phyloP scores from a whole-genome alignment of 2,113 vertebrate genomes.

The Halcyon senegalensis region DNA sequence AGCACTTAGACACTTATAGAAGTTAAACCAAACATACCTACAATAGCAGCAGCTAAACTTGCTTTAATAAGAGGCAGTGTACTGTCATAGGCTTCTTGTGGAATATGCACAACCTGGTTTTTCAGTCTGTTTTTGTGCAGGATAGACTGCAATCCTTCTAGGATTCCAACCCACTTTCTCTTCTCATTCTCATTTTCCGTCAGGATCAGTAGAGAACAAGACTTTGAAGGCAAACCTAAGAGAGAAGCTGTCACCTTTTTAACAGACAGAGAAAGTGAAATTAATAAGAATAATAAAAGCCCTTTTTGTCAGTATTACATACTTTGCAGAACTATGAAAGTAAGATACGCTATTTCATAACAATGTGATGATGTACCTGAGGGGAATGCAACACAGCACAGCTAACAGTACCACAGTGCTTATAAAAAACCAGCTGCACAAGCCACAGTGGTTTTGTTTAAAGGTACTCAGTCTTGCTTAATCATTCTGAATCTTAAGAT shows the following conservation, averaged over 20 bases:
- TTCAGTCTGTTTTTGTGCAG: constrained; percentile 90
- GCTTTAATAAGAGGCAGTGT: constrained; percentile 92
- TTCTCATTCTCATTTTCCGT: constrained; percentile 95
- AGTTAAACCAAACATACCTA: constrained; percentile 78
- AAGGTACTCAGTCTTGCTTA: background rate
- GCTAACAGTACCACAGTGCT: background rate
- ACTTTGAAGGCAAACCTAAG: constrained; percentile 84
- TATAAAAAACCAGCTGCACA: background rate
- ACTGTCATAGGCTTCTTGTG: constrained; percentile 95
- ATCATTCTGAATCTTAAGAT: background rate
- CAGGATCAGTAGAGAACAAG: constrained; percentile 90
- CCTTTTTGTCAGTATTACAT: background rate
- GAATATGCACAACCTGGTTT: constrained; percentile 85
- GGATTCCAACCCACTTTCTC: constrained; percentile 94
- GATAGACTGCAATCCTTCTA: constrained; percentile 92
- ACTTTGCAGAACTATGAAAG: background rate
- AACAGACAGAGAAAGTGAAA: constrained; percentile 30
- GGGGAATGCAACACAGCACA: background rate
- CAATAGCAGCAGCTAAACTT: constrained; percentile 85
- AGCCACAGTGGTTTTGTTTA: background rate
- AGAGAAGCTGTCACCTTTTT: constrained; percentile 90
- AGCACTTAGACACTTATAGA: background rate
- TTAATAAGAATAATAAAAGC: background rate
- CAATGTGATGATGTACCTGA: background rate
- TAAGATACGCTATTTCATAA: background rate